Base-by-base conservation (phyloP, 2,113 vertebrate genomes). In the Meriones unguiculatus region DNA sequence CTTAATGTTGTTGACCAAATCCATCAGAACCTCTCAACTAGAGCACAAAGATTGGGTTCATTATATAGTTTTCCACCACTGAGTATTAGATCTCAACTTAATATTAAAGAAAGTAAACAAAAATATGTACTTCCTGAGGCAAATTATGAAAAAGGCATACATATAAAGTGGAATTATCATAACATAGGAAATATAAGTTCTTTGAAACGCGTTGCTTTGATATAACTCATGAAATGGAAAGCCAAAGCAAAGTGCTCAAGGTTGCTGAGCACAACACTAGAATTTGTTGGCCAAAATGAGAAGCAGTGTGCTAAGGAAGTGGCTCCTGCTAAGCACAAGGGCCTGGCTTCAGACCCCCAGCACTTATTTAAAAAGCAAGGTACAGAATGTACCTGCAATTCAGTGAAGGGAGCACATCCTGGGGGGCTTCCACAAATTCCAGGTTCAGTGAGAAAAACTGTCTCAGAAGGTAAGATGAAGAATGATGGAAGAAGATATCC, bases 181-280 rank as follows among this genome's bases (percentile, higher is more conserved):
- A 14, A 90, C 69, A 54, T 0, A 86, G 28, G 38, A 85, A 93
- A 28, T 35, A 41, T 50, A 78, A n/a, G 64, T 87, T 96, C 32
- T 82, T 46, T 77, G 52, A 41, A 92, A 54, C 25, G 62, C 22
- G 28, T 41, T 95, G 52, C 25, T 93, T 95, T 78, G 50, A 11
- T 73, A 91, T 69, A 87, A 95, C 89, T 30, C 84, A 96, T 72
- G 92, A 94, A 90, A 87, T 80, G 22, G 18, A 52, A 75, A 87
- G 24, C 41, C 52, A 95, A 38, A 46, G 9, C n/a, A 52, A 75
- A 69, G 18, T 67, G n/a, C n/a, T 41, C 52, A 20, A 1, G 35
- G 28, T 46, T 64, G 24, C 25, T 85, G 22, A 70, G 38, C 30
- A 0, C n/a, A 38, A 65, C 1, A 1, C 5, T 73, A 24, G 15